These are phyloP conservation scores for Pimephales promelas DNA, from an alignment of 2,113 vertebrate genomes.

Conservation along the genomic window DNA sequence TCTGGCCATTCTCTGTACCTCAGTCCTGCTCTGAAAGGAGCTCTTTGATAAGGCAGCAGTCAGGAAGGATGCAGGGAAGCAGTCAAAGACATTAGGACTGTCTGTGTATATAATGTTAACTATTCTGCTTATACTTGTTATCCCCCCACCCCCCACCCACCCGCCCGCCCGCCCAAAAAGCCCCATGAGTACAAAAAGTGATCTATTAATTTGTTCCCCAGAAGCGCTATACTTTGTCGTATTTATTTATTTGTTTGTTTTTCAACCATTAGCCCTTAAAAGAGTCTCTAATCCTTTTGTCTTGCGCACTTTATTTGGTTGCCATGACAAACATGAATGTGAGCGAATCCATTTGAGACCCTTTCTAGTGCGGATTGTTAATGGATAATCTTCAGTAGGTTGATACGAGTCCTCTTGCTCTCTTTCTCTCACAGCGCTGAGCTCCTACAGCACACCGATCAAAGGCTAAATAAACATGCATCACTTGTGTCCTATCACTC, in stretches of 20 bases:
- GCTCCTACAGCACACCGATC: slow-evolving; percentile 30
- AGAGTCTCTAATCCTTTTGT: slow-evolving; percentile 37
- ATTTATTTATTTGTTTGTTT: slow-evolving; percentile 13
- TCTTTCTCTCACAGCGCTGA: background rate
- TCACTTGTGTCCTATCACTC: background rate
- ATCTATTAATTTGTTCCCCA: slow-evolving; percentile 1
- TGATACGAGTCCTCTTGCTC: slow-evolving; percentile 16
- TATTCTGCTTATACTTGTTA: slow-evolving; percentile 12
- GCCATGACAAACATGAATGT: slow-evolving; percentile 53
- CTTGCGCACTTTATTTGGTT: slow-evolving; percentile 44
- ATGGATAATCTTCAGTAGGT: slow-evolving; percentile 19
- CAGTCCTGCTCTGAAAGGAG: slow-evolving; percentile 33
- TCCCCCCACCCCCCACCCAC: background rate
- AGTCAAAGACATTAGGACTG: slow-evolving; percentile 41
- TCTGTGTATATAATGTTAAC: slow-evolving; percentile 22
- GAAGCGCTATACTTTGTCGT: background rate
- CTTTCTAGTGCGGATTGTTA: slow-evolving; percentile 4
- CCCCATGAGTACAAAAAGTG: background rate
- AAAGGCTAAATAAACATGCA: slow-evolving; percentile 30
- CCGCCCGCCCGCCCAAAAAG: too few relatives aligned
- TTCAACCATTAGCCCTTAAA: slow-evolving; percentile 20
- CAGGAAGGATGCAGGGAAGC: slow-evolving; percentile 40
- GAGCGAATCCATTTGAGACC: slow-evolving; percentile 38
- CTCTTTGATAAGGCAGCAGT: slow-evolving; percentile 43
- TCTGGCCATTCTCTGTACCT: background rate